Percentiles rank a stretch among this genome's conserved stretches.
Evolutionary conservation across 2,797 vertebrate genomes (phyloP).

Genomic region (Gymnocypris eckloni): DNA sequence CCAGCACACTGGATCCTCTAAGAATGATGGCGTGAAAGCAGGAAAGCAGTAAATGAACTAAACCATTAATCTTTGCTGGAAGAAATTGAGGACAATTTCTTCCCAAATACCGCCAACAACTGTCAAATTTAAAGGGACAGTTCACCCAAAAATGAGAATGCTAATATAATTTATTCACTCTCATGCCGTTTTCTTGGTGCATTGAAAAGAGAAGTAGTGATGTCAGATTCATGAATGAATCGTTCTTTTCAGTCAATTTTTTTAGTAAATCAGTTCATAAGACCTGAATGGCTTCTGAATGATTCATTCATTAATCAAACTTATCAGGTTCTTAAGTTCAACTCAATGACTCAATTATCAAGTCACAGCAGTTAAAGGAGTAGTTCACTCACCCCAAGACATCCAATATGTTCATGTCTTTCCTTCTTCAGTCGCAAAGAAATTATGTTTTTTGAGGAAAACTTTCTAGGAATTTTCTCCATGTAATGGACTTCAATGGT

Average conservation of each 20-base stretch:
- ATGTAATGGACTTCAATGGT: not conserved
- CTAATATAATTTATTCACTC: not conserved
- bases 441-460: not conserved
- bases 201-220: not conserved
- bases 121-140: not conserved
- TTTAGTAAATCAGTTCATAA: not conserved
- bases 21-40: not conserved
- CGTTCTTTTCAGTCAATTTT: not conserved
- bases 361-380: not conserved
- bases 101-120: not conserved
- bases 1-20: not conserved
- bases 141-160: not conserved
- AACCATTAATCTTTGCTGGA: not conserved
- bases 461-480: not conserved
- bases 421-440: not conserved
- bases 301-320: not conserved
- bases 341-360: not conserved
- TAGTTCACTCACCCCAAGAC: not conserved
- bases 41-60: not conserved
- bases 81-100: not conserved
- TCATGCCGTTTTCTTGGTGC: not conserved
- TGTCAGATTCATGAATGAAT: not conserved
- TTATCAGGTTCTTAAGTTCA: not conserved
- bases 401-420: not conserved
- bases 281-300: not conserved